Conservation (phyloP, 1,140 invertebrate genomes). For the Drosophila arawakana region DNA sequence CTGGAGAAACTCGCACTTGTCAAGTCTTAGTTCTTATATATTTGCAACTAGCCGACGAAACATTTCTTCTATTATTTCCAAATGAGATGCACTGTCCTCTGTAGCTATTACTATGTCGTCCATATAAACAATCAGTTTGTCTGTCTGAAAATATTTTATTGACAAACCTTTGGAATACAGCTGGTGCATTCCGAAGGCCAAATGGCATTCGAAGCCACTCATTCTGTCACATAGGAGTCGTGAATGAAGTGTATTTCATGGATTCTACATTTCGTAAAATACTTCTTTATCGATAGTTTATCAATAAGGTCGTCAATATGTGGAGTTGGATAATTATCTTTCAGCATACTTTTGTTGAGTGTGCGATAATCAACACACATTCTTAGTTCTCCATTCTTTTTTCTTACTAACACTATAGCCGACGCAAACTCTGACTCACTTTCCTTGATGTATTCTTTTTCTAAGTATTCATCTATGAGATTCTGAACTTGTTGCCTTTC, state of each 20-base stretch:
- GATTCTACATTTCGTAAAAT: too few species aligned
- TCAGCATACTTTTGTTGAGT: conserved; percentile 3
- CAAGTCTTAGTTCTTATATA: too few species aligned
- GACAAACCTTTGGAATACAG: too few species aligned
- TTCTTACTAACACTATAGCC: conserved; percentile 1
- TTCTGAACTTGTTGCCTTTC: conserved; percentile 44
- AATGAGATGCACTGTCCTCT: conserved; percentile 1
- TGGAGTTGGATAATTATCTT: conserved; percentile 3
- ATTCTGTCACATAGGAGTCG: too few species aligned
- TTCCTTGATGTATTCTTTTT: background rate
- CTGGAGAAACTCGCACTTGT: background rate
- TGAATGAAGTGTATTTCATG: too few species aligned
- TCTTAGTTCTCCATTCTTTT: conserved; percentile 8
- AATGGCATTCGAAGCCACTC: too few species aligned
- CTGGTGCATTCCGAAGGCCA: too few species aligned
- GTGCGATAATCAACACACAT: conserved; percentile 7
- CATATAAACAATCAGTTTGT: background rate
- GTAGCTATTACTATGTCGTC: conserved; percentile 14
- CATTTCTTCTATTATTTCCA: too few species aligned
- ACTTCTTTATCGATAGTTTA: background rate
- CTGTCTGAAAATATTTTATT: too few species aligned
- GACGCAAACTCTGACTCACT: background rate
- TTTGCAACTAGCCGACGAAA: too few species aligned
- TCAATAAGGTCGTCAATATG: conserved; percentile 1
- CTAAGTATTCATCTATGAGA: background rate